These are phyloP conservation scores for Indicator maculatus DNA, from an alignment of 2,113 vertebrate species.

Conservation along the genomic window DNA sequence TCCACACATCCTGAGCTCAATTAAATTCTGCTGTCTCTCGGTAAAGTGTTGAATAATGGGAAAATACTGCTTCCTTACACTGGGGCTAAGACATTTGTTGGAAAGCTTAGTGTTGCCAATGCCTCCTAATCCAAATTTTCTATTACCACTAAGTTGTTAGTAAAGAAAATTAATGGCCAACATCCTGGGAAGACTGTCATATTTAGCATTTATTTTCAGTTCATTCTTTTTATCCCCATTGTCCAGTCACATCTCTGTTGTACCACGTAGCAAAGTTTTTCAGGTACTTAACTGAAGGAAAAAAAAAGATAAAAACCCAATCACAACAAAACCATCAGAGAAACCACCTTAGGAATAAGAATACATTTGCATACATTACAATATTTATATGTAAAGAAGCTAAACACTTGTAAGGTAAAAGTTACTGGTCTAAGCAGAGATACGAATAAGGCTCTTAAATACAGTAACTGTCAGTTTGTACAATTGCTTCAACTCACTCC, in stretches of 20 bases:
- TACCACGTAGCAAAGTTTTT: background rate
- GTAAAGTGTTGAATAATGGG: rapidly evolving
- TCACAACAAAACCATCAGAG: background rate
- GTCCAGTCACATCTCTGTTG: background rate
- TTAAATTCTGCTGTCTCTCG: background rate
- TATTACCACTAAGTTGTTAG: background rate
- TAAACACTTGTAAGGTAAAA: background rate
- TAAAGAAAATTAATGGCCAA: background rate
- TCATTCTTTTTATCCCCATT: background rate
- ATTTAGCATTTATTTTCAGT: background rate
- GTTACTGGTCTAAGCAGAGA: background rate
- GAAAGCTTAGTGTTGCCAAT: background rate
- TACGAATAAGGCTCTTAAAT: background rate
- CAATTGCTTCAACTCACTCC: background rate
- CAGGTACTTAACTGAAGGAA: background rate
- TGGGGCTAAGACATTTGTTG: rapidly evolving
- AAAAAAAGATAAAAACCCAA: too few relatives aligned
- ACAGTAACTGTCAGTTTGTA: background rate
- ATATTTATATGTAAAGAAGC: background rate
- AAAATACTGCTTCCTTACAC: rapidly evolving
- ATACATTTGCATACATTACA: background rate
- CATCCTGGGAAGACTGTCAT: background rate
- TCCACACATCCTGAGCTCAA: rapidly evolving
- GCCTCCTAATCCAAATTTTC: background rate
- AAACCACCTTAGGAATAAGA: background rate